These are phyloP conservation scores for Anthonomus grandis DNA, from an alignment of 1,140 invertebrate species.

Conservation along the genomic window DNA sequence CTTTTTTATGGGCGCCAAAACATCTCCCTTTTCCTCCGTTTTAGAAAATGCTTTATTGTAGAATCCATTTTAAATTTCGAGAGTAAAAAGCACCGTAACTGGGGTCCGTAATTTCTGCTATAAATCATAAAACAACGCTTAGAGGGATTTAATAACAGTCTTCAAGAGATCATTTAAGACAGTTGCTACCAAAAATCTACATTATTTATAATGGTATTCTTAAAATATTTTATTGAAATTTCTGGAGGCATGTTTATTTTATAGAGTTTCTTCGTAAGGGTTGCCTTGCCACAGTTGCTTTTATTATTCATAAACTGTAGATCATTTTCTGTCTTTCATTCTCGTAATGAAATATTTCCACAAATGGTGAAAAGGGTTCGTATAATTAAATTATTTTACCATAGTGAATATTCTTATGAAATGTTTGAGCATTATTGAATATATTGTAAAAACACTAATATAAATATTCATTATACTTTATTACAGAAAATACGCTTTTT, in stretches of 20 bases:
- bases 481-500: too few species aligned
- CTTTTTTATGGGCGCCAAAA: constrained; percentile 4
- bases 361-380: too few species aligned
- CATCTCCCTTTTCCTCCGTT: constrained; percentile 1
- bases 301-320: too few species aligned
- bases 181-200: constrained; percentile 23
- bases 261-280: too few species aligned
- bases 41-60: constrained; percentile 5
- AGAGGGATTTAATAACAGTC: constrained; percentile 23
- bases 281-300: too few species aligned
- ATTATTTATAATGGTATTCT: constrained; percentile 25
- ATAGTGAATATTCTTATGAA: too few species aligned
- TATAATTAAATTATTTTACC: too few species aligned
- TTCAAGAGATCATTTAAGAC: constrained; percentile 26
- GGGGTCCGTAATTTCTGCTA: constrained; percentile 17
- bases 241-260: constrained; percentile 21
- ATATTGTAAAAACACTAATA: too few species aligned
- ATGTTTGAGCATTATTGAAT: too few species aligned
- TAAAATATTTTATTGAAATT: constrained; percentile 17
- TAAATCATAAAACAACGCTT: constrained; percentile 23
- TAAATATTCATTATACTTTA: too few species aligned
- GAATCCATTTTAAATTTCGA: constrained; percentile 21
- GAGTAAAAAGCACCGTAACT: constrained; percentile 18
- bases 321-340: too few species aligned
- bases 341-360: too few species aligned